Evolutionary conservation across 2,888 invertebrate species (phyloP), one percentile per base, ranked within the genome.

Genomic region (Netelia virgata): DNA sequence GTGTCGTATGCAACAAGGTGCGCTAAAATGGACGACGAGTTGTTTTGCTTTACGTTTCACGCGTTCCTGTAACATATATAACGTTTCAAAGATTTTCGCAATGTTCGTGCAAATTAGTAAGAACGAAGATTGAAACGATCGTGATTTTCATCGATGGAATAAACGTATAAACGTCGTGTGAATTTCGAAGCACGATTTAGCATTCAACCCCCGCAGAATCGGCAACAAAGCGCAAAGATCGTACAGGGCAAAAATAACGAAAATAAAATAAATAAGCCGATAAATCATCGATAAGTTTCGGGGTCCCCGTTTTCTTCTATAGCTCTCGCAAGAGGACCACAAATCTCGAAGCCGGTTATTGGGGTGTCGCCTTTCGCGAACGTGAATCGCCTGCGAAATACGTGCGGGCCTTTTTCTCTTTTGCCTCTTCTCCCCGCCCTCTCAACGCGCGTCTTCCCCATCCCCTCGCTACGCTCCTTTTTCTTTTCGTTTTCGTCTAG

Each of bases 281-380:
- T 91, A 90, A 90, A 91, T 91, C 90, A 90, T 88, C 89, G 89
- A 89, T 90, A 90, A 90, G 89, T 90, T 90, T 87, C 14, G 11
- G 86, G 87, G 88, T 85, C 81, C 88, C 87, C 36, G 6, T 36
- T 36, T 36, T 36, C 86, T 88, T 88, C 88, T 88, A 78, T 74
- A 64, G 79, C 70, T 82, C 79, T 88, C 85, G 86, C 88, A 87
- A 85, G 87, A 87, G 88, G 88, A 87, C 90, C 89, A 91, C 90
- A 90, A 91, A 90, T 91, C 90, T 91, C 89, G 86, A 86, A 87
- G 89, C 88, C 89, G 88, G 90, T 90, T 91, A 90, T 90, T 90
- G 91, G 90, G 89, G 90, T 90, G 90, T 90, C 90, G 88, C 90
- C 89, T 88, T 88, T 14, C 86, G 86, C 80, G 89, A 89, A 91